Conservation (phyloP, 1,140 invertebrate species). For the Arctopsyche grandis region DNA sequence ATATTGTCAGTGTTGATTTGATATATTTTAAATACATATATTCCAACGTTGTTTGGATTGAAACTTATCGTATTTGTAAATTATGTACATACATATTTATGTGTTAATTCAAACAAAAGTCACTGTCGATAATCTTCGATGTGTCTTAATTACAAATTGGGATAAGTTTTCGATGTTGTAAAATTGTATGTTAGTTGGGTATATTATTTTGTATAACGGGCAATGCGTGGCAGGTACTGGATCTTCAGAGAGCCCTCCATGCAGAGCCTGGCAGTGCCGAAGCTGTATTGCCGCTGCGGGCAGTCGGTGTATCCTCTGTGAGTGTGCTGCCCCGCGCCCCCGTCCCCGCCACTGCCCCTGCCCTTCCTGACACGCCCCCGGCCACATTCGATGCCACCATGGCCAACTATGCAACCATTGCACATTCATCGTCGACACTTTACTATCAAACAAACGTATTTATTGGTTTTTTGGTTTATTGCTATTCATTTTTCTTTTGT, state of each 20-base stretch:
- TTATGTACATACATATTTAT: no score
- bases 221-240: constrained; percentile 68
- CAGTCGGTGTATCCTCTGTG: constrained; percentile 60
- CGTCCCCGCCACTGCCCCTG: constrained; percentile 55
- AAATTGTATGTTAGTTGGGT: constrained; percentile 13
- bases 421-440: constrained; percentile 55
- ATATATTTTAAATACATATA: no score
- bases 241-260: constrained; percentile 74
- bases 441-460: constrained; percentile 54
- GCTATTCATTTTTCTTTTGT: neutral
- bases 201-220: constrained; percentile 27
- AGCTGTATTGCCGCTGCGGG: constrained; percentile 64
- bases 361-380: constrained; percentile 59
- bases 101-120: no score
- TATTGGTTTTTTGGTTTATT: constrained; percentile 45
- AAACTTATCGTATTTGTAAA: constrained; percentile 25
- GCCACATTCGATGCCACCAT: constrained; percentile 67
- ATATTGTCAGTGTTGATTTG: no score
- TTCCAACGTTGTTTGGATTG: neutral
- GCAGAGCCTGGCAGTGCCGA: constrained; percentile 69
- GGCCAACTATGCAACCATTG: constrained; percentile 54
- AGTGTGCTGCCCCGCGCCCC: constrained; percentile 54
- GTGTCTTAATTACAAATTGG: neutral
- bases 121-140: no score
- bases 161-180: neutral